phyloP scores from a whole-genome alignment of 35 echinoderm and acorn worm genomes.

The Diadema setosum region DNA sequence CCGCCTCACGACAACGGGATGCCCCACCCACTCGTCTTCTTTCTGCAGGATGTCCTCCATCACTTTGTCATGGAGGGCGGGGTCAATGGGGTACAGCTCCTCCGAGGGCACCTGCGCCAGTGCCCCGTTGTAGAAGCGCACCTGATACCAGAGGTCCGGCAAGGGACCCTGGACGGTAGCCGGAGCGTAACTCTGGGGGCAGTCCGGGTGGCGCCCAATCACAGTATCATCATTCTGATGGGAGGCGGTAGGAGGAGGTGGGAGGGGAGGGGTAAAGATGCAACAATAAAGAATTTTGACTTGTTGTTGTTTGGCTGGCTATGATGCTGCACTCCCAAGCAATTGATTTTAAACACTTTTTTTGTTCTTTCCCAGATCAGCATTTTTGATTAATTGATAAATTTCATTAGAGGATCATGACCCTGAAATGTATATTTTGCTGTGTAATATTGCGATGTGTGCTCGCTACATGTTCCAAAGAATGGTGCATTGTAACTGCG shows the following conservation, averaged over 20 bases:
- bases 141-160: conserved; percentile 84
- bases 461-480: no score
- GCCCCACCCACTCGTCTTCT: conserved; percentile 73
- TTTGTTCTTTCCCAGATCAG: no score
- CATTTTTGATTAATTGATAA: no score
- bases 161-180: conserved; percentile 44
- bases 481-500: no score
- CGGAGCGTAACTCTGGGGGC: conserved; percentile 73
- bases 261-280: no score
- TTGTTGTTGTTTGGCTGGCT: no score
- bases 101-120: conserved; percentile 74
- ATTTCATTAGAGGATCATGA: no score
- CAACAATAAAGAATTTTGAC: no score
- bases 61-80: conserved; percentile 21
- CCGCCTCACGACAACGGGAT: conserved; percentile 80
- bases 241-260: neutral
- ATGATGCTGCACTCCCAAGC: no score
- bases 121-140: conserved; percentile 80
- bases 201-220: conserved; percentile 77
- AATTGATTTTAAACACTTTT: no score
- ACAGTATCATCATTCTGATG: conserved; percentile 60
- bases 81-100: conserved; percentile 74
- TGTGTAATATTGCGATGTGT: no score
- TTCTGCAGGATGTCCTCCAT: conserved; percentile 60
- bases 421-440: no score